Evolutionary conservation across 2,797 vertebrate species (phyloP).

Genomic region (Salarias fasciatus): DNA sequence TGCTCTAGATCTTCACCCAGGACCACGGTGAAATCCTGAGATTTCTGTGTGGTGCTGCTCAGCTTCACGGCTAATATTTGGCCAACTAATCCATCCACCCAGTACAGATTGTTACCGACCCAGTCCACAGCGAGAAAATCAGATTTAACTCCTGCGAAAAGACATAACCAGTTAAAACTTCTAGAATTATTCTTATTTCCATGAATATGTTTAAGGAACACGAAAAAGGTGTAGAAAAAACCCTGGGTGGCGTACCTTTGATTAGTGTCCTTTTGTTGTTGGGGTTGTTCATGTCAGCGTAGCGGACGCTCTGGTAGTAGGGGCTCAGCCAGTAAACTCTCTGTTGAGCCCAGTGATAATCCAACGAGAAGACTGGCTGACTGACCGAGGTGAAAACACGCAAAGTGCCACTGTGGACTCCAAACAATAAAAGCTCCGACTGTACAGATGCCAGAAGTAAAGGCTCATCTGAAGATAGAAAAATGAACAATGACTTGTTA

Average conservation of each 20-base stretch:
- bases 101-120: conserved; percentile 92
- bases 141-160: conserved; percentile 85
- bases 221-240: background rate
- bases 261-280: conserved; percentile 84
- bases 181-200: no score
- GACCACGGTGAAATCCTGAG: conserved; percentile 83
- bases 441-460: conserved; percentile 87
- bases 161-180: no score
- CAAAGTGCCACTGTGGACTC: conserved; percentile 81
- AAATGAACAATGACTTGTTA: background rate
- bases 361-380: conserved; percentile 85
- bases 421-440: conserved; percentile 84
- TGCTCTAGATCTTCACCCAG: conserved; percentile 86
- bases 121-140: conserved; percentile 92
- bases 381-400: conserved; percentile 79
- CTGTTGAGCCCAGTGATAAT: conserved; percentile 86
- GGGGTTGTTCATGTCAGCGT: conserved; percentile 77
- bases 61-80: conserved; percentile 87
- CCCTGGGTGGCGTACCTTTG: conserved; percentile 81
- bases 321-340: conserved; percentile 92
- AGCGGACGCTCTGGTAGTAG: conserved; percentile 89
- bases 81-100: conserved; percentile 87
- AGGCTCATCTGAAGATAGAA: conserved; percentile 83
- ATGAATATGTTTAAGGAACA: background rate
- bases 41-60: conserved; percentile 68